Evolutionary conservation across 2,113 vertebrate genomes (phyloP).

Genomic region (Aegithalos caudatus): DNA sequence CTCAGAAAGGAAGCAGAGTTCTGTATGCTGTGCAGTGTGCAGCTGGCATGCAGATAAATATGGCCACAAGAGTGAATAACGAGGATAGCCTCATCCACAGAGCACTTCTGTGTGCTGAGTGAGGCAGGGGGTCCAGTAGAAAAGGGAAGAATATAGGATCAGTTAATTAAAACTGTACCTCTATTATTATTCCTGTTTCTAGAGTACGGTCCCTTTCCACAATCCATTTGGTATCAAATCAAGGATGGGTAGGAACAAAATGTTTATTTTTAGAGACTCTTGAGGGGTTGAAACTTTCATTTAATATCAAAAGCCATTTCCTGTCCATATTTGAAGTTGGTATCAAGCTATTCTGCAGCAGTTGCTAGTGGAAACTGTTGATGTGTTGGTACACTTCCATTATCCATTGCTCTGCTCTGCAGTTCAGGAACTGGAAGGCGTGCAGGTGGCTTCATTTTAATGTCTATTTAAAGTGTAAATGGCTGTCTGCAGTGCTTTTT

Average conservation of each 20-base stretch:
- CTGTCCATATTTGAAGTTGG: conserved; percentile 73
- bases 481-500: conserved; percentile 31
- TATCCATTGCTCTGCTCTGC: conserved; percentile 35
- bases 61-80: background rate
- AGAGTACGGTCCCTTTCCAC: conserved; percentile 70
- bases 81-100: background rate
- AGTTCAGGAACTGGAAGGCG: background rate
- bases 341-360: conserved; percentile 61
- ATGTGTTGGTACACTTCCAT: conserved; percentile 57
- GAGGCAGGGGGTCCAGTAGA: background rate
- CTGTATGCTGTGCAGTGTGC: background rate
- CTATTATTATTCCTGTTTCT: conserved; percentile 48
- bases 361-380: conserved; percentile 65
- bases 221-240: conserved; percentile 71
- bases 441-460: conserved; percentile 63
- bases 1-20: conserved; percentile 5
- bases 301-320: conserved; percentile 80
- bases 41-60: background rate
- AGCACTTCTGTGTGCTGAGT: background rate
- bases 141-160: background rate
- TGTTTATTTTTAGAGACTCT: conserved; percentile 78
- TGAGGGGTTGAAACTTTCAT: conserved; percentile 74
- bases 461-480: conserved; percentile 61
- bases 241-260: background rate
- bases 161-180: conserved; percentile 60